Conservation (phyloP, 1,140 invertebrate genomes). For the Trichonephila clavipes region DNA sequence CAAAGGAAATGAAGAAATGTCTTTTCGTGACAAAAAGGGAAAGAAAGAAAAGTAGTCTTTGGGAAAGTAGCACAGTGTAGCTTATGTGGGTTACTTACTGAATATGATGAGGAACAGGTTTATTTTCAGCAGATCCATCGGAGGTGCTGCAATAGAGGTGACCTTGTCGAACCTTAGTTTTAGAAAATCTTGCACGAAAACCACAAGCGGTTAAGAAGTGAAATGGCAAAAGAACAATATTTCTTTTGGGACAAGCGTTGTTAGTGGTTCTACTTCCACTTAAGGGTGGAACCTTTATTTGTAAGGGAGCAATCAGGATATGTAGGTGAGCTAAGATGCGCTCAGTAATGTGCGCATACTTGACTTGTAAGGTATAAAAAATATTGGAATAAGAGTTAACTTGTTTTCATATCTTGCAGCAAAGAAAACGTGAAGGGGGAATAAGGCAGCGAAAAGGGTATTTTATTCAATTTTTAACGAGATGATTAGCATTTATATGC, state of each 20-base stretch:
- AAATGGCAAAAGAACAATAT: constrained; percentile 48
- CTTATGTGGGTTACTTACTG: constrained; percentile 69
- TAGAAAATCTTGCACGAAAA: not conserved
- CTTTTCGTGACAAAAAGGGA: not conserved
- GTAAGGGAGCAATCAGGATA: constrained; percentile 20
- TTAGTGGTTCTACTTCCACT: constrained; percentile 34
- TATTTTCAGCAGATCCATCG: constrained; percentile 51
- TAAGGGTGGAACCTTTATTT: constrained; percentile 45
- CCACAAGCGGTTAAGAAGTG: not conserved
- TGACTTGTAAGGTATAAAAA: not conserved
- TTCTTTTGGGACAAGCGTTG: constrained; percentile 45
- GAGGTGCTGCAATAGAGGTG: constrained; percentile 3
- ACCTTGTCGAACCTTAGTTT: constrained; percentile 41
- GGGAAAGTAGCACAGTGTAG: constrained; percentile 35
- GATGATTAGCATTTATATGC: not conserved
- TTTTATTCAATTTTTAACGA: not conserved
- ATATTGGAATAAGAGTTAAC: not conserved
- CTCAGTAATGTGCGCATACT: constrained; percentile 44
- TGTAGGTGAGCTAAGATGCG: constrained; percentile 68
- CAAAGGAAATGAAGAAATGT: not conserved
- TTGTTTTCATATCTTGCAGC: constrained; percentile 40
- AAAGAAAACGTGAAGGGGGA: not conserved
- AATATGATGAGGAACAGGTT: constrained; percentile 66
- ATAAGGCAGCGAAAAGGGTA: not conserved
- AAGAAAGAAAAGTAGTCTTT: constrained; percentile 41